Base-by-base conservation (phyloP, 2,113 vertebrate genomes). In the Eidolon helvum region DNA sequence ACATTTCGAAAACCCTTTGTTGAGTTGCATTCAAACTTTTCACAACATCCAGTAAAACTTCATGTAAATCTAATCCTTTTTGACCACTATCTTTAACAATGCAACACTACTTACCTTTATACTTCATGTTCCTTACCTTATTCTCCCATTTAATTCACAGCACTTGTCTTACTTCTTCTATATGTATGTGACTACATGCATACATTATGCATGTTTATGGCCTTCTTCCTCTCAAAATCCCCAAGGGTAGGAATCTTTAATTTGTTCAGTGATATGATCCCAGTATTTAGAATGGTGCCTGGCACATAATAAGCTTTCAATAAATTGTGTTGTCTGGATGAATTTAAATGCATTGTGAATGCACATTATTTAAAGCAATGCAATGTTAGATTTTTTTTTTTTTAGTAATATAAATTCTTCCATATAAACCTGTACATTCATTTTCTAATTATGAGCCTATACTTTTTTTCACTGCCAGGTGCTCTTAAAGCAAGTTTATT, bases 401-500 rank as follows among this genome's bases (percentile, higher is more conserved):
- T 18, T 69, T 35, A 7, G 2, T 63, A 85, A 88, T 21, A 75
- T 72, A 14, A 92, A 43, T 35, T 96, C 91, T 90, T 83, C 78
- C 55, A 66, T 90, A 74, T 48, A 57, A 93, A 45, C 57, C 33
- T 19, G 5, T 85, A 86, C 2, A 69, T 55, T 89, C 45, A 43
- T 63, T 71, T 92, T n/a, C 69, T 61, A 93, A 66, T 26, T 94
- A 86, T 55, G 22, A 94, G 4, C 18, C 50, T n/a, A 5, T 63
- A 63, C 12, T 40, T 90, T 92, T 45, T 92, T 92, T 61, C n/a
- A 71, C 21, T 86, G 38, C 26, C 80, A 69, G 48, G 10, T 90
- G 48, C n/a, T 92, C 75, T 92, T 77, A 65, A 92, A 78, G 24
- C 18, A 95, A 96, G 15, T 77, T 83, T 91, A 61, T 66, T 57